phyloP scores from a whole-genome alignment of 1,140 invertebrate species.

The Littorina saxatilis region DNA sequence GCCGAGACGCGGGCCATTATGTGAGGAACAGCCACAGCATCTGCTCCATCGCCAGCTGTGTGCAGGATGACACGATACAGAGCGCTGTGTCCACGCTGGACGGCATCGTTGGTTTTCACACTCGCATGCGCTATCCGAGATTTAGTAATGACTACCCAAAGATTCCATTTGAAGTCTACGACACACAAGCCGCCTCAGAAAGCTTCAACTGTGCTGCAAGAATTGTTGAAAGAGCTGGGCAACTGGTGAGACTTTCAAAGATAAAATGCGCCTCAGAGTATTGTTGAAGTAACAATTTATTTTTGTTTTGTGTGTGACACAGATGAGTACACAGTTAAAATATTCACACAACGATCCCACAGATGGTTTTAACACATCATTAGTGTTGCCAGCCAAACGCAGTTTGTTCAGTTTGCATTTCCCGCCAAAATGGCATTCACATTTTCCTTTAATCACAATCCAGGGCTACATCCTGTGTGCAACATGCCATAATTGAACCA shows the following conservation, averaged over 20 bases:
- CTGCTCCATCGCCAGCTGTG: neutral
- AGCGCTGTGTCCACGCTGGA: conserved; percentile 10
- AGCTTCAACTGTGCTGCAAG: conserved; percentile 14
- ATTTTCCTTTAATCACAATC: too few species aligned
- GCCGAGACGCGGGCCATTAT: neutral
- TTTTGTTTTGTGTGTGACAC: too few species aligned
- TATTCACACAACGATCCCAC: too few species aligned
- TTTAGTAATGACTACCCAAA: neutral
- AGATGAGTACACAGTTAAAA: too few species aligned
- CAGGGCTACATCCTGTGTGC: too few species aligned
- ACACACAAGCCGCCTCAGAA: neutral
- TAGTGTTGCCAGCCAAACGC: too few species aligned
- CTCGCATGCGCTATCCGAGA: conserved; percentile 43
- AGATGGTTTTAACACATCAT: too few species aligned
- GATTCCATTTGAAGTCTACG: conserved; percentile 45
- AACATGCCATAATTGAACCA: too few species aligned
- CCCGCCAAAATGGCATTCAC: too few species aligned
- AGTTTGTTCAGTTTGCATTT: too few species aligned
- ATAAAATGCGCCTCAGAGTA: too few species aligned
- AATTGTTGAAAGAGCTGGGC: conserved; percentile 23
- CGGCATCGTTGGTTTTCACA: conserved; percentile 22
- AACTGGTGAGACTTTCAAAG: neutral
- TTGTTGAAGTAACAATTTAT: too few species aligned
- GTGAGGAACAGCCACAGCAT: conserved; percentile 23
- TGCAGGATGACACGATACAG: conserved; percentile 4